Evolutionary conservation across 92 coral and sea anemone genomes (phyloP).

Genomic region (Zoanthus solanderi): DNA sequence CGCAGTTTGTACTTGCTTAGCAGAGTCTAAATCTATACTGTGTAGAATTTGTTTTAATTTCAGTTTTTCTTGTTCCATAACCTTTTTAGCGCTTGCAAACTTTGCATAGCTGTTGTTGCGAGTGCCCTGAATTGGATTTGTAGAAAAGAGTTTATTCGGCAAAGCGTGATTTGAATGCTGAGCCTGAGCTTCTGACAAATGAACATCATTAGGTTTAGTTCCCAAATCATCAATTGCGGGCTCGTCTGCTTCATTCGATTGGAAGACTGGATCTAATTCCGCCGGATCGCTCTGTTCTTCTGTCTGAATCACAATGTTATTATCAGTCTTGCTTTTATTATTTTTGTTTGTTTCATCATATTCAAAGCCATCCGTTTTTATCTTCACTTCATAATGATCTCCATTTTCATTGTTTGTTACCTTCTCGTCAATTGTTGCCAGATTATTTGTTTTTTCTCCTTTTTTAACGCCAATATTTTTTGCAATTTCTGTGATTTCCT

Average conservation of each 20-base stretch:
- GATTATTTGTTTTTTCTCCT: conserved; percentile 6
- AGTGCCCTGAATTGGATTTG: background rate
- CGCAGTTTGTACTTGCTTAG: background rate
- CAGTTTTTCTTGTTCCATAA: conserved; percentile 40
- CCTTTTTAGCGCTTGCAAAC: conserved; percentile 54
- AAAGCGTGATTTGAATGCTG: background rate
- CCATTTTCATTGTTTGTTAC: conserved; percentile 34
- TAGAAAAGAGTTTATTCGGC: background rate
- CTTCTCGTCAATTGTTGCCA: conserved; percentile 31
- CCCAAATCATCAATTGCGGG: background rate
- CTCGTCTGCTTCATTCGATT: background rate
- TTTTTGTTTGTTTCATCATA: conserved; percentile 12
- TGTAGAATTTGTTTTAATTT: conserved; percentile 50
- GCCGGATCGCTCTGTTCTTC: background rate
- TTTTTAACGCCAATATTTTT: conserved; percentile 29
- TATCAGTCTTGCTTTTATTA: background rate
- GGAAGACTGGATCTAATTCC: conserved; percentile 23
- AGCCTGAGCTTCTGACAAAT: background rate
- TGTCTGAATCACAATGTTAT: background rate
- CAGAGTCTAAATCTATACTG: conserved; percentile 46
- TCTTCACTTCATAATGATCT: background rate
- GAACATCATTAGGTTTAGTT: background rate
- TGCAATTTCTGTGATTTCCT: conserved; percentile 31
- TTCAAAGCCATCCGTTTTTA: conserved; percentile 10
- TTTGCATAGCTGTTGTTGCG: conserved; percentile 42